phyloP scores from a whole-genome alignment of 2,113 vertebrate genomes.

The Pituophis catenifer region DNA sequence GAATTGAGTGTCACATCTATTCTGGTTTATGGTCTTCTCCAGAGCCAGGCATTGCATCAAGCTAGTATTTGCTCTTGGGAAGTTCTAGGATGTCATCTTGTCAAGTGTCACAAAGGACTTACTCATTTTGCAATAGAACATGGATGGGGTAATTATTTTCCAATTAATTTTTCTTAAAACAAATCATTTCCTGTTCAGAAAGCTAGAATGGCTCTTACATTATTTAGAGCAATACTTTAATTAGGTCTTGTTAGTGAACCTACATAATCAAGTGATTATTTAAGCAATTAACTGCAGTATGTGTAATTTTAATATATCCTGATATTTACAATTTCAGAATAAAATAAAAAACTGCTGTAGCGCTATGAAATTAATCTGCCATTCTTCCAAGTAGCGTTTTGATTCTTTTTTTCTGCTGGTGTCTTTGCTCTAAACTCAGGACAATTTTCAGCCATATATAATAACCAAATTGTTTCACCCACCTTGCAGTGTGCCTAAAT shows the following conservation, averaged over 20 bases:
- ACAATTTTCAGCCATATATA: conserved; percentile 35
- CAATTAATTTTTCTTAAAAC: conserved; percentile 27
- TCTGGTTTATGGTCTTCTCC: conserved; percentile 53
- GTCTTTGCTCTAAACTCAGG: conserved; percentile 41
- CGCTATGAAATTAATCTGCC: conserved; percentile 51
- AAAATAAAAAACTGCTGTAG: conserved; percentile 34
- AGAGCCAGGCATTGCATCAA: conserved; percentile 39
- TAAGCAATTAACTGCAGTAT: conserved; percentile 13
- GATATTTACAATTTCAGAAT: background rate
- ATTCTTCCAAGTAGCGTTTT: conserved; percentile 38
- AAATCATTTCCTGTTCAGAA: background rate
- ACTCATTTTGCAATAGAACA: conserved; percentile 45
- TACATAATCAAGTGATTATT: conserved; percentile 18
- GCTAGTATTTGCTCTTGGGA: conserved; percentile 31
- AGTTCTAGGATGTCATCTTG: conserved; percentile 4
- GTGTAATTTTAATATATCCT: background rate
- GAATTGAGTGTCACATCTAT: conserved; percentile 34
- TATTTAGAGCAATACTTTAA: background rate
- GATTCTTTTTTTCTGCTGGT: conserved; percentile 21
- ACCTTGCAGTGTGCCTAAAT: background rate
- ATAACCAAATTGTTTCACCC: conserved; percentile 9
- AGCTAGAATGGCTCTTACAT: conserved; percentile 42
- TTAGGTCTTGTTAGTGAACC: conserved; percentile 13
- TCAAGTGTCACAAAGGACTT: conserved; percentile 4
- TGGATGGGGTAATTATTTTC: conserved; percentile 38